Evolutionary conservation across 2,113 vertebrate species (phyloP), one percentile per base, ranked within the genome.

Genomic region (Eleginops maclovinus): DNA sequence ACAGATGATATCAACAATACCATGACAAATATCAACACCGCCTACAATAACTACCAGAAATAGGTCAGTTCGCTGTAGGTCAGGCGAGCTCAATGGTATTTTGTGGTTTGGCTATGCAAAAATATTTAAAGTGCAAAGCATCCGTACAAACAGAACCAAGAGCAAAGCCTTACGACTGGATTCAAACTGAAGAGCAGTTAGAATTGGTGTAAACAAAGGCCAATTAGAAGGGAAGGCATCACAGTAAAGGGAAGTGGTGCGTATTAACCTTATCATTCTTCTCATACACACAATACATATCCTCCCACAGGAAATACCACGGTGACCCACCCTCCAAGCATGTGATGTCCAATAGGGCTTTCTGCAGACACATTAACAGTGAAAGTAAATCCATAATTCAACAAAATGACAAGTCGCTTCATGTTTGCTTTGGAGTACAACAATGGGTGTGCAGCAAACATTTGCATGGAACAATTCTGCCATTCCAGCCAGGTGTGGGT

Each of bases 221-320:
- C 21, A 88, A 83, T 83, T 64, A 86, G 65, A 72, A 50, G 78
- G 80, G 62, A 6, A 47, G 68, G 19, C 4, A 72, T 85, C 59
- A 58, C 16, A 46, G 55, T 43, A 70, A 69, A 62, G 71, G 75
- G 67, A 84, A 85, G 70, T 77, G 79, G 56, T 43, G 49, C 22
- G 62, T 75, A 86, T 72, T 60, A 81, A 79, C 76, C 56, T 86
- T 83, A 86, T 90, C 85, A 55, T 69, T 72, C 70, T 72, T 75
- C 56, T 83, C 7, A 44, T 55, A 75, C 72, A 63, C 73, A 77
- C 80, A 90, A 81, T 78, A 80, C 78, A 87, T 74, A 85, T 87
- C 88, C 85, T 89, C 76, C 70, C 71, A 87, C 91, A 92, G 89
- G 90, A 92, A 91, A 90, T 77, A 81, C 75, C 87, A 77, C 13